phyloP scores from a whole-genome alignment of 2,113 vertebrate species.

The Scomber colias region DNA sequence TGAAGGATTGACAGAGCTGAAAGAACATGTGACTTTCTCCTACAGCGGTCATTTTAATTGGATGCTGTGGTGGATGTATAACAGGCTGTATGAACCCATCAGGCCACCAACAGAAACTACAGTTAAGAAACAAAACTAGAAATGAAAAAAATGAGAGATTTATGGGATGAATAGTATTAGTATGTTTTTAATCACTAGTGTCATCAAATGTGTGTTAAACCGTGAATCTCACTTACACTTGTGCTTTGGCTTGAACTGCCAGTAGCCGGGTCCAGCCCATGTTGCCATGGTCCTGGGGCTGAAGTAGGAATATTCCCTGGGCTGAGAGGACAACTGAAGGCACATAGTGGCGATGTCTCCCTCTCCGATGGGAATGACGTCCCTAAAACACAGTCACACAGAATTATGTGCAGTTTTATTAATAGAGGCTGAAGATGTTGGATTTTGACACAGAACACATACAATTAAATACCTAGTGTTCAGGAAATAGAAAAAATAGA shows the following conservation, averaged over 20 bases:
- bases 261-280: slow-evolving; percentile 97
- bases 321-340: slow-evolving; percentile 90
- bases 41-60: too few relatives aligned
- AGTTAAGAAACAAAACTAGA: too few relatives aligned
- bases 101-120: too few relatives aligned
- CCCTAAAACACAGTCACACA: slow-evolving; percentile 46
- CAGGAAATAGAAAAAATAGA: too few relatives aligned
- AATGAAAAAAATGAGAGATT: too few relatives aligned
- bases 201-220: not conserved
- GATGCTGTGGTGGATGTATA: too few relatives aligned
- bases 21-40: too few relatives aligned
- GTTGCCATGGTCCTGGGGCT: slow-evolving; percentile 93
- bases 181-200: not conserved
- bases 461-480: not conserved
- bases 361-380: slow-evolving; percentile 80
- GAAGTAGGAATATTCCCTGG: slow-evolving; percentile 98
- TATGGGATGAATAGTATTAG: too few relatives aligned
- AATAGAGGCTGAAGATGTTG: not conserved
- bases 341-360: slow-evolving; percentile 91
- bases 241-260: slow-evolving; percentile 91
- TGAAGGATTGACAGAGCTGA: too few relatives aligned
- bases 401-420: not conserved
- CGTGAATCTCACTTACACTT: slow-evolving; percentile 83
- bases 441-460: not conserved
- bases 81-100: too few relatives aligned